phyloP scores from a whole-genome alignment of 1,140 invertebrate species.

The Bombus turneri region DNA sequence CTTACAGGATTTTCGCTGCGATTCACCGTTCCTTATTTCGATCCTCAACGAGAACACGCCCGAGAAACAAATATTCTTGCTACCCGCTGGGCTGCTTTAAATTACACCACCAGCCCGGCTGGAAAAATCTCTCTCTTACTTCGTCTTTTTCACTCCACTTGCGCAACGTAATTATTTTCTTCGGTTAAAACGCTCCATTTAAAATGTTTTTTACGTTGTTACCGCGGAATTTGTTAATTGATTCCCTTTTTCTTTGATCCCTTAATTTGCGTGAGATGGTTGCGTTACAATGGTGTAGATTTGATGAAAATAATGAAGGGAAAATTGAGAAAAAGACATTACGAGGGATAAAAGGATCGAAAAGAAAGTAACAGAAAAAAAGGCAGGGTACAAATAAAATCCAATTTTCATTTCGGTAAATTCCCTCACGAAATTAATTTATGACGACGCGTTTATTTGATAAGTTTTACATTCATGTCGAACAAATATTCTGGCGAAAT shows the following conservation, averaged over 20 bases:
- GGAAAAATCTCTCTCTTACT: not conserved
- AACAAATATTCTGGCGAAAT: not conserved
- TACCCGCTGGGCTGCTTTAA: not conserved
- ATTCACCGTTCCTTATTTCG: constrained; percentile 23
- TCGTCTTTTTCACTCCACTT: not conserved
- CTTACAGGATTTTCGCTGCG: constrained; percentile 24
- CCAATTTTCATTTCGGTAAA: not conserved
- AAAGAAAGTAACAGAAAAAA: too few species aligned
- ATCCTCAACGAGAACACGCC: not conserved
- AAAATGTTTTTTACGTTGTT: not conserved
- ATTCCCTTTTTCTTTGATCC: not conserved
- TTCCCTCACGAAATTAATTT: not conserved
- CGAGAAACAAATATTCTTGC: constrained; percentile 30
- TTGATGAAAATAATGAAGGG: too few species aligned
- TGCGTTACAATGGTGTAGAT: not conserved
- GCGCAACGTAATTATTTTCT: not conserved
- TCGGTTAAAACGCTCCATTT: not conserved
- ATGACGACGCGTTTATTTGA: not conserved
- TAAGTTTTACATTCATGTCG: not conserved
- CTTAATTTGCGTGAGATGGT: not conserved
- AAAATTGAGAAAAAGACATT: too few species aligned
- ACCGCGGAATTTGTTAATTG: not conserved
- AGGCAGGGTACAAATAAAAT: too few species aligned
- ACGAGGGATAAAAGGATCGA: too few species aligned
- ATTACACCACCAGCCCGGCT: not conserved